Percentiles rank a stretch among this genome's conserved stretches.
These are phyloP conservation scores for Meloidogyne chitwoodi DNA, from an alignment of 1,140 invertebrate genomes.

Conservation along the genomic window DNA sequence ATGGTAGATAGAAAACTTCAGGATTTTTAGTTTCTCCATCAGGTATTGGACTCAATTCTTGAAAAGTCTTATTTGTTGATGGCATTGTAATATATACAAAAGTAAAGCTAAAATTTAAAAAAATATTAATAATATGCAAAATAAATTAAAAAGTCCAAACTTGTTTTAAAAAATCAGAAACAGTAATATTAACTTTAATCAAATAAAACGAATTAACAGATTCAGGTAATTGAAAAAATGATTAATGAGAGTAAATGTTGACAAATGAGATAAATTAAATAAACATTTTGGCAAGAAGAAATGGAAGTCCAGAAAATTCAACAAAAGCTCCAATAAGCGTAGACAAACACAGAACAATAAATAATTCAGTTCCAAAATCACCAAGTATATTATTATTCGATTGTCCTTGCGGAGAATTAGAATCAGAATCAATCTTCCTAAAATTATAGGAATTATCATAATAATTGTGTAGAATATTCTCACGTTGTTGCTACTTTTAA, in stretches of 20 bases:
- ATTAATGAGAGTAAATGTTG: too few relatives aligned
- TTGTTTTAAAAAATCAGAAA: too few relatives aligned
- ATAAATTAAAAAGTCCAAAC: too few relatives aligned
- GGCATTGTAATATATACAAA: slow-evolving; percentile 17
- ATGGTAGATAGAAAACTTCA: slow-evolving; percentile 31
- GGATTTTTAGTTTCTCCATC: slow-evolving; percentile 26
- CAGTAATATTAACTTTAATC: too few relatives aligned
- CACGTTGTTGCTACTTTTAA: slow-evolving; percentile 55
- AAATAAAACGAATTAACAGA: too few relatives aligned
- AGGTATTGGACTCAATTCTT: slow-evolving; percentile 15
- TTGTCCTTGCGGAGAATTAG: neutral
- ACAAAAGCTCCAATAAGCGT: neutral
- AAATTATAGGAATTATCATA: neutral
- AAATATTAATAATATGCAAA: too few relatives aligned
- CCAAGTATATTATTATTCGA: neutral
- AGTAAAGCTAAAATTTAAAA: neutral
- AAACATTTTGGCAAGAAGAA: neutral
- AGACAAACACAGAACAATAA: neutral
- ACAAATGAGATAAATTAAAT: too few relatives aligned
- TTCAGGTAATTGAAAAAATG: too few relatives aligned
- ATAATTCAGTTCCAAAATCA: neutral
- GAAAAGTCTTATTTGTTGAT: slow-evolving; percentile 29
- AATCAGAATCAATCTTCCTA: neutral
- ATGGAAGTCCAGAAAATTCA: neutral
- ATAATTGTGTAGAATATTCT: neutral